Conservation (phyloP, 1,140 invertebrate species). For the Bombus terrestris region DNA sequence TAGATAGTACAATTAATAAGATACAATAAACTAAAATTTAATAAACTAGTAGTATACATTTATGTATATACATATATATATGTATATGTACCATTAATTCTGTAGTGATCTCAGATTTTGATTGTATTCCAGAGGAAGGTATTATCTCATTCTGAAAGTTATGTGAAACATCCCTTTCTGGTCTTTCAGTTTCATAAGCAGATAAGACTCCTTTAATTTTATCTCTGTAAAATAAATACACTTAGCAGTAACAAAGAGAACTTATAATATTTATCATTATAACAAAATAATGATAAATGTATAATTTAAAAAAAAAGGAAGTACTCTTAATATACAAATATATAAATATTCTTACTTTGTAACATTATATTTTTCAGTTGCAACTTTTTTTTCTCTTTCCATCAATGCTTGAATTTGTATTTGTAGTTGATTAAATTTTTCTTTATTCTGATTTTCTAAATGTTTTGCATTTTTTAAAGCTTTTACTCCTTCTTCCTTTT, state of each 20-base stretch:
- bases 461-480: slow-evolving; percentile 74
- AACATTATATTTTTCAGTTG: slow-evolving; percentile 72
- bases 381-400: slow-evolving; percentile 75
- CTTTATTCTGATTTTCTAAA: slow-evolving; percentile 75
- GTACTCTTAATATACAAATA: background rate
- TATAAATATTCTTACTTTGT: slow-evolving; percentile 68
- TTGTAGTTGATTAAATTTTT: slow-evolving; percentile 72
- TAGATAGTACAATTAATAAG: slow-evolving; percentile 24
- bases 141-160: slow-evolving; percentile 39
- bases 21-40: no score
- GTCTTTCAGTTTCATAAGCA: slow-evolving; percentile 66
- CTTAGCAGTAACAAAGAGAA: background rate
- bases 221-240: slow-evolving; percentile 65
- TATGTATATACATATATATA: background rate
- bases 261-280: background rate
- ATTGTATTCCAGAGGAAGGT: slow-evolving; percentile 37
- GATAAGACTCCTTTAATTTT: slow-evolving; percentile 65
- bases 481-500: slow-evolving; percentile 76
- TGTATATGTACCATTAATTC: slow-evolving; percentile 64
- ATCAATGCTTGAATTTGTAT: slow-evolving; percentile 72
- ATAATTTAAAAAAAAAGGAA: background rate
- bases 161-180: slow-evolving; percentile 68
- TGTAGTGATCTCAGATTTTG: slow-evolving; percentile 53
- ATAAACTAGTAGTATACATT: slow-evolving; percentile 6
- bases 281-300: background rate